phyloP scores from a whole-genome alignment of 2,888 invertebrate genomes.

The Danaus chrysippus region DNA sequence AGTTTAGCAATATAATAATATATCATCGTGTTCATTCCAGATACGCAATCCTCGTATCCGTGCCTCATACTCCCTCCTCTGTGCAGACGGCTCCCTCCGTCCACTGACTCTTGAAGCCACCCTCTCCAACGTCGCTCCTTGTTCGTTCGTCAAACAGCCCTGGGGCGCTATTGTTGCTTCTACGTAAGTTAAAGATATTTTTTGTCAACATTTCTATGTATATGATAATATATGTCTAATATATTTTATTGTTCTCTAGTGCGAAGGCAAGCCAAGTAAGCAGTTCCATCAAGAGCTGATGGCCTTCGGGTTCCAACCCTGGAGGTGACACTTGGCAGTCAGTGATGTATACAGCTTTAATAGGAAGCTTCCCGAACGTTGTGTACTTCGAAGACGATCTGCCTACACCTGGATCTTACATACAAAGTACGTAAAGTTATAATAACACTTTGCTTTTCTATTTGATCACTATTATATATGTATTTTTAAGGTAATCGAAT shows the following conservation, averaged over 20 bases:
- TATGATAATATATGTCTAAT: too few relatives aligned
- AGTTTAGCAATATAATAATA: background rate
- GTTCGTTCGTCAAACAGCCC: conserved; percentile 81
- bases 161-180: conserved; percentile 78
- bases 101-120: conserved; percentile 59
- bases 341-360: conserved; percentile 46
- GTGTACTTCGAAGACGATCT: conserved; percentile 44
- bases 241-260: too few relatives aligned
- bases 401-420: conserved; percentile 46
- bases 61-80: conserved; percentile 79
- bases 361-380: conserved; percentile 47
- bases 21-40: conserved; percentile 35
- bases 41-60: conserved; percentile 50
- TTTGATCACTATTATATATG: background rate
- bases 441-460: background rate
- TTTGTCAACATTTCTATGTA: background rate
- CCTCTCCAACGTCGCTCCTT: conserved; percentile 55
- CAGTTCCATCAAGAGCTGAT: conserved; percentile 54
- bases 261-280: conserved; percentile 40
- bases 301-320: conserved; percentile 51
- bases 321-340: conserved; percentile 50
- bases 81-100: conserved; percentile 80
- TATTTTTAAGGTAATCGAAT: background rate
- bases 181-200: conserved; percentile 56
- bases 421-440: conserved; percentile 40